A percentile compares a stretch with the other conserved stretches of the same genome.
Conservation (phyloP, 2,888 invertebrate species). For the Xanthorhoe spadicearia region DNA sequence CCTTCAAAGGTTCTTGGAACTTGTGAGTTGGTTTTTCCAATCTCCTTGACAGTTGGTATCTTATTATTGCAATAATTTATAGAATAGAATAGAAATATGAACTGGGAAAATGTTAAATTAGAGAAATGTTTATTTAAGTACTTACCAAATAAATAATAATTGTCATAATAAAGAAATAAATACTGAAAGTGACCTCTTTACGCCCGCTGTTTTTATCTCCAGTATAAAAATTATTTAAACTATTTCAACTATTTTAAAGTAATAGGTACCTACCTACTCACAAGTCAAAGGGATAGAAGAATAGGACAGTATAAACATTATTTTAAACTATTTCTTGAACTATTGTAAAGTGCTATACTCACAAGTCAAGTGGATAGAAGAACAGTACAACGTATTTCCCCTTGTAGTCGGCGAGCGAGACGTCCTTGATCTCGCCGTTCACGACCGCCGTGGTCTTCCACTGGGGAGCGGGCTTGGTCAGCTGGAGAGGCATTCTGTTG, state of each 20-base stretch:
- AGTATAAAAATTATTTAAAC: background rate
- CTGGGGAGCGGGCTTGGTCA: constrained; percentile 91
- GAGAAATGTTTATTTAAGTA: no score
- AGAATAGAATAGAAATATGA: no score
- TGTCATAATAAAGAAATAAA: no score
- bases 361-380: constrained; percentile 96
- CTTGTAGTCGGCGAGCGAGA: constrained; percentile 90
- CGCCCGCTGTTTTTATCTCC: background rate
- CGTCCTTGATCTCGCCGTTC: constrained; percentile 92
- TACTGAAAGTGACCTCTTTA: no score
- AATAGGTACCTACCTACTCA: constrained; percentile 84
- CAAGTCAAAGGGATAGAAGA: constrained; percentile 97
- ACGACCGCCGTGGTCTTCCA: constrained; percentile 93
- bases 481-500: constrained; percentile 84
- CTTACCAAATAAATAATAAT: no score
- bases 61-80: no score
- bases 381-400: constrained; percentile 96
- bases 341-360: constrained; percentile 62
- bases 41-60: no score
- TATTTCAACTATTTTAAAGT: background rate
- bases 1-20: no score
- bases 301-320: constrained; percentile 84
- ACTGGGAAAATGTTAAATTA: no score
- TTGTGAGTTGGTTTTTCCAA: no score
- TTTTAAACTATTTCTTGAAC: background rate